phyloP scores from a whole-genome alignment of 30 jellyfish, hydroid and myxozoan genomes.

The Turritopsis rubra region DNA sequence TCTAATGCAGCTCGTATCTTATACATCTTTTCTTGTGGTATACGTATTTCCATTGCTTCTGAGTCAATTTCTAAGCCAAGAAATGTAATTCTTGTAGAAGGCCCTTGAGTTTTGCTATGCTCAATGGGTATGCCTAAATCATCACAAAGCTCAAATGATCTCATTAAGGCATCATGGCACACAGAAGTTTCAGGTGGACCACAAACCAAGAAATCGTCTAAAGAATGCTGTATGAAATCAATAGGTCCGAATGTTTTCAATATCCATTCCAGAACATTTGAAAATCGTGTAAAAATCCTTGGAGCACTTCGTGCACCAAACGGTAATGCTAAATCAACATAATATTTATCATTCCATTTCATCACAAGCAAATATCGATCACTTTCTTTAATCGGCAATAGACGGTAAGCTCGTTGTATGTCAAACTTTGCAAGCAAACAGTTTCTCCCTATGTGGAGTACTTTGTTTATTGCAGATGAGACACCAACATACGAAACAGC shows the following conservation, averaged over 20 bases:
- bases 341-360: conserved; percentile 45
- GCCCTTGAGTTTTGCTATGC: conserved; percentile 53
- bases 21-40: conserved; percentile 39
- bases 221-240: conserved; percentile 36
- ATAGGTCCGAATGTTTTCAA: conserved; percentile 5
- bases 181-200: conserved; percentile 25
- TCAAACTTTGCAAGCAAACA: conserved; percentile 47
- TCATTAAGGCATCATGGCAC: conserved; percentile 26
- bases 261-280: conserved; percentile 52
- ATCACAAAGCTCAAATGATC: conserved; percentile 25
- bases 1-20: conserved; percentile 25
- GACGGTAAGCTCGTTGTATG: conserved; percentile 35
- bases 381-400: conserved; percentile 26
- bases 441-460: conserved; percentile 32
- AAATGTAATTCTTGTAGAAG: conserved; percentile 37
- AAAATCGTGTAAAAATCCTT: conserved; percentile 41
- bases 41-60: conserved; percentile 9
- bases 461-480: conserved; percentile 36
- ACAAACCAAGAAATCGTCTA: conserved; percentile 19
- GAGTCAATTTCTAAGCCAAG: conserved; percentile 50
- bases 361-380: conserved; percentile 37
- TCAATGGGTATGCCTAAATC: conserved; percentile 49
- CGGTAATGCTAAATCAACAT: conserved; percentile 59
- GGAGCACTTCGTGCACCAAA: conserved; percentile 86
- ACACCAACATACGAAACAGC: conserved; percentile 49